phyloP scores from a whole-genome alignment of 2,113 vertebrate genomes.

The Podiceps cristatus region DNA sequence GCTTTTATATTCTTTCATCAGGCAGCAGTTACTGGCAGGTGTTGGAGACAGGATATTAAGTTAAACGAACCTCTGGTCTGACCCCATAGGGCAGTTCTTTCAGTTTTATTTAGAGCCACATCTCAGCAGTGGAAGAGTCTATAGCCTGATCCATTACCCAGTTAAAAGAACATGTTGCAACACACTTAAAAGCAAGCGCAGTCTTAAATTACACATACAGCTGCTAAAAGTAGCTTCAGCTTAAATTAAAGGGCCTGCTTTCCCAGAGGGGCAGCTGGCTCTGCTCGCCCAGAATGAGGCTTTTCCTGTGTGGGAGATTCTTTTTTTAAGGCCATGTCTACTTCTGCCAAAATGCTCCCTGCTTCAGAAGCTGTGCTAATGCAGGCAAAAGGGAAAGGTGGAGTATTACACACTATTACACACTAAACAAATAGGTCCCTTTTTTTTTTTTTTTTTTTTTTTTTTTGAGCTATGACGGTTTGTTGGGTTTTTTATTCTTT shows the following conservation, averaged over 20 bases:
- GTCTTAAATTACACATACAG: slow-evolving; percentile 40
- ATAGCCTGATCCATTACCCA: neutral
- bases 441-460: too few species aligned
- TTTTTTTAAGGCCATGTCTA: neutral
- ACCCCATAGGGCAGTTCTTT: slow-evolving; percentile 39
- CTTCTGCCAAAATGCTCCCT: neutral
- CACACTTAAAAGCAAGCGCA: slow-evolving; percentile 52
- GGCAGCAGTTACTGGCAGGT: neutral
- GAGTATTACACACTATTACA: neutral
- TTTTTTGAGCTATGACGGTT: neutral
- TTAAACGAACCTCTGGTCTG: slow-evolving; percentile 12
- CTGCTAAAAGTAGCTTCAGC: slow-evolving; percentile 29
- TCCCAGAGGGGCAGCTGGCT: neutral
- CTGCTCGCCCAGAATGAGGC: neutral
- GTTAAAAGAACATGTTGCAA: slow-evolving; percentile 55
- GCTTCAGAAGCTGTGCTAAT: neutral
- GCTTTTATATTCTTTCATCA: slow-evolving; percentile 15
- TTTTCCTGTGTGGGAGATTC: slow-evolving; percentile 32
- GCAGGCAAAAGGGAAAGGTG: slow-evolving; percentile 17
- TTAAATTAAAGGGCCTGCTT: slow-evolving; percentile 51
- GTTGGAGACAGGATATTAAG: slow-evolving; percentile 25
- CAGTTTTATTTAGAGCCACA: slow-evolving; percentile 47
- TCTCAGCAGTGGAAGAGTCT: neutral
- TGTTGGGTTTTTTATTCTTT: neutral
- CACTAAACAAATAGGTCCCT: slow-evolving; percentile 10